Evolutionary conservation across 2,888 invertebrate species (phyloP).

Genomic region (Erebia aethiops): DNA sequence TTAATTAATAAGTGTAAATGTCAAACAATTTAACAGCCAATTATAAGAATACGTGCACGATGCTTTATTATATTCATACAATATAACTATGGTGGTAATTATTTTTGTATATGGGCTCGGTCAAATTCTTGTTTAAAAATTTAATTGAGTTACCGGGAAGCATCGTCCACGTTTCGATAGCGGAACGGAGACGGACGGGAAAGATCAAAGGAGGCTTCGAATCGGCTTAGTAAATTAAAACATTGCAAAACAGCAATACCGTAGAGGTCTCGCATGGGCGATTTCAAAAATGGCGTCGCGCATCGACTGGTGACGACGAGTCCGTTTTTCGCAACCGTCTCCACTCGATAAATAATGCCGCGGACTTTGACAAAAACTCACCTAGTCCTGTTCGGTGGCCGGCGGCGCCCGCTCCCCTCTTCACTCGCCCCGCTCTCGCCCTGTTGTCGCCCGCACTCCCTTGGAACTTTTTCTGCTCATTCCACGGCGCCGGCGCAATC

Average conservation of each 20-base stretch:
- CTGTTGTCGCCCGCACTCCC: constrained; percentile 48
- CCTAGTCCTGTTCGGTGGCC: constrained; percentile 81
- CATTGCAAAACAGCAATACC: constrained; percentile 74
- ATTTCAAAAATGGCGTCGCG: constrained; percentile 79
- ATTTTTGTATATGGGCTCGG: constrained; percentile 22
- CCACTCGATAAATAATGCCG: constrained; percentile 82
- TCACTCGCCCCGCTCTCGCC: constrained; percentile 44
- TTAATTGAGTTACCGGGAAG: constrained; percentile 32
- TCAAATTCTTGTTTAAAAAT: constrained; percentile 17
- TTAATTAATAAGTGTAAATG: constrained; percentile 42
- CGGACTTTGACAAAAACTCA: constrained; percentile 82
- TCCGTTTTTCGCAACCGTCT: constrained; percentile 82
- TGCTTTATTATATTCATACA: constrained; percentile 19
- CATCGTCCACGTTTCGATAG: constrained; percentile 39
- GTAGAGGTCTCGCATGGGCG: constrained; percentile 69
- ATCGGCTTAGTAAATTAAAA: constrained; percentile 73
- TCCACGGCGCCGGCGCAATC: constrained; percentile 74
- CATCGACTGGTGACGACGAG: constrained; percentile 69
- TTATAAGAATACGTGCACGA: constrained; percentile 17
- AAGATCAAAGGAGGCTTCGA: constrained; percentile 61
- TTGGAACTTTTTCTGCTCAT: constrained; percentile 74
- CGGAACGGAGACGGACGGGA: constrained; percentile 67
- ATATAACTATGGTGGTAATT: constrained; percentile 18
- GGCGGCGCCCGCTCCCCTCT: constrained; percentile 69
- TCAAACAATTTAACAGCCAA: constrained; percentile 24